These are phyloP conservation scores for Setipinna tenuifilis DNA, from an alignment of 2,797 vertebrate species.

Conservation along the genomic window DNA sequence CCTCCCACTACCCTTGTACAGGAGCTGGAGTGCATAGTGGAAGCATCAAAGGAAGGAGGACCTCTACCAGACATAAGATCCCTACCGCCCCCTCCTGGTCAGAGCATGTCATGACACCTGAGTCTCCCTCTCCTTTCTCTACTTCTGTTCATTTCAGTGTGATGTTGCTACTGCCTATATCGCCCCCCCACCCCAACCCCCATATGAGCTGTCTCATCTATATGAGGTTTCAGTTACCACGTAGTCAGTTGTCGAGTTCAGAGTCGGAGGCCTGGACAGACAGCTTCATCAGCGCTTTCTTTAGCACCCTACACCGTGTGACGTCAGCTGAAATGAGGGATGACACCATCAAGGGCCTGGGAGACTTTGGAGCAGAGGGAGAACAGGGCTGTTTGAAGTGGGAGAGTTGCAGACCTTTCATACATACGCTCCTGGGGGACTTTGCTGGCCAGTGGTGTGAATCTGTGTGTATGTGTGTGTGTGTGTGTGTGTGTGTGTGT, in stretches of 20 bases:
- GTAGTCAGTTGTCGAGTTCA: conserved; percentile 62
- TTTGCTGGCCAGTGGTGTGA: conserved; percentile 27
- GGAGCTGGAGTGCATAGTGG: conserved; percentile 61
- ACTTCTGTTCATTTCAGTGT: neutral
- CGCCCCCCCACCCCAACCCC: neutral
- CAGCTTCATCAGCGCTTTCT: conserved; percentile 62
- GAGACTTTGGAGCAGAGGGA: conserved; percentile 30
- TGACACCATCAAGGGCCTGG: conserved; percentile 27
- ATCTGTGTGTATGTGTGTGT: too few species aligned
- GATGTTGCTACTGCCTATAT: neutral
- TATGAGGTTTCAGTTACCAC: conserved; percentile 34
- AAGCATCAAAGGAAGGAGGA: conserved; percentile 62
- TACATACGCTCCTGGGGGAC: conserved; percentile 30
- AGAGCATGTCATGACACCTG: conserved; percentile 31
- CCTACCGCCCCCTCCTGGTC: conserved; percentile 71
- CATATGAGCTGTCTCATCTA: neutral
- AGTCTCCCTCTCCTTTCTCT: neutral
- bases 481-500: neutral
- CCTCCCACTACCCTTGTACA: neutral
- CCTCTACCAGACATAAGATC: conserved; percentile 56
- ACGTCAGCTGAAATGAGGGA: neutral
- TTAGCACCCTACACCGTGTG: neutral
- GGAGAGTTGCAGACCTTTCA: conserved; percentile 27
- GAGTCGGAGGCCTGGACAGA: conserved; percentile 34
- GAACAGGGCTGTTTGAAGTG: conserved; percentile 36